Conservation (phyloP, 2,888 invertebrate genomes). For the Epicampocera succincta region DNA sequence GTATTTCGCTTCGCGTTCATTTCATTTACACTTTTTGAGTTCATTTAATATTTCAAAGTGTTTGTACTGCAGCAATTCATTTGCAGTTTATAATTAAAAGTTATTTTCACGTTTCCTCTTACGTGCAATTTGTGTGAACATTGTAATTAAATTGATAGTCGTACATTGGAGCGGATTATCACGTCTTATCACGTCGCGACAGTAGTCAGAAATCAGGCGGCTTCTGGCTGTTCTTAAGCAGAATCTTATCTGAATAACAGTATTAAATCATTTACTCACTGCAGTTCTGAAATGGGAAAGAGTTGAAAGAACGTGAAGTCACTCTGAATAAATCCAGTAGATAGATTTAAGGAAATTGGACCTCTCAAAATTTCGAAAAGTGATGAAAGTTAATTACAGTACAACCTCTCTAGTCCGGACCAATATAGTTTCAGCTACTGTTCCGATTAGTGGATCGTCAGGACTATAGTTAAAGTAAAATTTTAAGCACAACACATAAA, state of each 20-base stretch:
- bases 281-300: neutral
- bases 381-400: too few species aligned
- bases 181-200: slow-evolving; percentile 70
- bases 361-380: too few species aligned
- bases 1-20: neutral
- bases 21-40: slow-evolving; percentile 9
- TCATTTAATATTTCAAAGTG: neutral
- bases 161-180: slow-evolving; percentile 51
- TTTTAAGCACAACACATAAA: too few species aligned
- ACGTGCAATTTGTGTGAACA: slow-evolving; percentile 61
- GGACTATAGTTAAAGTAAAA: too few species aligned
- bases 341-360: too few species aligned
- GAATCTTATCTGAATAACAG: slow-evolving; percentile 21
- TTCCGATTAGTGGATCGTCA: too few species aligned
- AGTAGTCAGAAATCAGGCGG: slow-evolving; percentile 59
- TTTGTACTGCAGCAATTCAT: slow-evolving; percentile 1
- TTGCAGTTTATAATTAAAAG: slow-evolving; percentile 60
- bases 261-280: neutral
- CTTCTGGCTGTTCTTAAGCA: slow-evolving; percentile 25
- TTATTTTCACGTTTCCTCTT: slow-evolving; percentile 64
- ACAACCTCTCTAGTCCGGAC: too few species aligned
- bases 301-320: too few species aligned
- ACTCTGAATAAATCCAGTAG: too few species aligned
- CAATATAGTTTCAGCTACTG: too few species aligned
- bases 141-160: slow-evolving; percentile 33